Evolutionary conservation across 1,140 invertebrate genomes (phyloP).

Genomic region (Orchestia grillus): DNA sequence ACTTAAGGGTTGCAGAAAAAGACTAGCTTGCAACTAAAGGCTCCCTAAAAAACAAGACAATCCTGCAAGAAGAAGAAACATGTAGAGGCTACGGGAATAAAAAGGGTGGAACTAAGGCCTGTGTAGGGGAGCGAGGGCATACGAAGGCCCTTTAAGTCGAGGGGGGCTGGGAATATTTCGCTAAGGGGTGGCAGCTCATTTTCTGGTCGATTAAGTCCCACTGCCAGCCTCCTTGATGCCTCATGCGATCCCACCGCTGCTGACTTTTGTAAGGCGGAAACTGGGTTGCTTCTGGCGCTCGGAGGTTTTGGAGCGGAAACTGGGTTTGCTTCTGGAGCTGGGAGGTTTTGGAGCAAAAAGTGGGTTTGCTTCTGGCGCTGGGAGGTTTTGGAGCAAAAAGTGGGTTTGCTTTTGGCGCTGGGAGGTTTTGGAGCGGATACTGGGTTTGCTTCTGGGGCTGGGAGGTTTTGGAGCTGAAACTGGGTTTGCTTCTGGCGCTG

Average conservation of each 20-base stretch:
- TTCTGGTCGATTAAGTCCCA: slow-evolving; percentile 23
- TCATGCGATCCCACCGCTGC: background rate
- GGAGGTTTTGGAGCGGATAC: background rate
- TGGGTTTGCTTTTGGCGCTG: too few relatives aligned
- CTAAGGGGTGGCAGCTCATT: slow-evolving; percentile 27
- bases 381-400: too few relatives aligned
- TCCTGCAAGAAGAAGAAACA: too few relatives aligned
- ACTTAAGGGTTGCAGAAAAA: too few relatives aligned
- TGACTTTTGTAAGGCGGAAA: background rate
- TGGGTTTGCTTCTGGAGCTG: background rate
- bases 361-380: background rate
- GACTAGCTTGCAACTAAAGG: too few relatives aligned
- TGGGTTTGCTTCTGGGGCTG: too few relatives aligned
- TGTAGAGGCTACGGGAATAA: too few relatives aligned
- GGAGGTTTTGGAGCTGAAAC: background rate
- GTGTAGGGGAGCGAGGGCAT: too few relatives aligned
- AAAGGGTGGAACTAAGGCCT: background rate
- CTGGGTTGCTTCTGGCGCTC: background rate
- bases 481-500: too few relatives aligned
- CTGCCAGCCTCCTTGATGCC: background rate
- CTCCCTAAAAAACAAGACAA: too few relatives aligned
- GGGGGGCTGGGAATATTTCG: background rate
- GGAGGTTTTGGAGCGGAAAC: background rate
- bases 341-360: background rate
- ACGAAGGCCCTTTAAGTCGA: background rate